Evolutionary conservation across 2,797 vertebrate genomes (phyloP).

Genomic region (Galagoides demidoff): DNA sequence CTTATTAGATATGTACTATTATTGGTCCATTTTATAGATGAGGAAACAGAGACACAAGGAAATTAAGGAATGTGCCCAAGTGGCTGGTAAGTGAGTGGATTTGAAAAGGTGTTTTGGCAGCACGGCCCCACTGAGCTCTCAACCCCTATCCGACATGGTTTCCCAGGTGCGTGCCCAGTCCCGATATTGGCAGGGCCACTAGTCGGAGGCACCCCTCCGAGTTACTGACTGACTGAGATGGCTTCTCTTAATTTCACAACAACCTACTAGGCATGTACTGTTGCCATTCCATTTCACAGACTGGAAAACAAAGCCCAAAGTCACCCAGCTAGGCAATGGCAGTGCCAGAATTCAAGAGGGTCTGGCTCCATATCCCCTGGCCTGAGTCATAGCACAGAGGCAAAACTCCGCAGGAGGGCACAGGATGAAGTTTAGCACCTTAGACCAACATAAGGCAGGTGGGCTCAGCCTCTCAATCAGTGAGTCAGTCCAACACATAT

Average conservation of each 20-base stretch:
- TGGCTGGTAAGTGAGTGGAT: background rate
- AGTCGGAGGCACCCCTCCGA: background rate
- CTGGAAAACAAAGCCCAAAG: background rate
- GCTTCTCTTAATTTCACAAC: background rate
- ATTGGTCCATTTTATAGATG: background rate
- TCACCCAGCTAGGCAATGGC: background rate
- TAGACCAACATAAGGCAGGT: background rate
- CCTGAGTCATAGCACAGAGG: background rate
- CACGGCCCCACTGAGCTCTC: background rate
- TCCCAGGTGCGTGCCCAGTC: background rate
- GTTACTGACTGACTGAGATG: background rate
- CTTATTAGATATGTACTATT: background rate
- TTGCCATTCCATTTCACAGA: background rate
- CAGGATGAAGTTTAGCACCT: background rate
- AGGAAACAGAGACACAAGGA: background rate
- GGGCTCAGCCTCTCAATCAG: background rate
- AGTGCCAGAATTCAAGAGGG: background rate
- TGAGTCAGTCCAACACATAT: background rate
- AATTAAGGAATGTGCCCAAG: background rate
- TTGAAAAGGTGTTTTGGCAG: background rate
- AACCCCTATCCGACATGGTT: background rate
- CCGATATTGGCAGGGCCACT: fast-evolving
- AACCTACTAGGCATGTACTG: background rate
- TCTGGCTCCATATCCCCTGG: background rate
- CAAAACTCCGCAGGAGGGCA: background rate